phyloP scores from a whole-genome alignment of 2,888 invertebrate genomes.

The Drosophila buzzatii region DNA sequence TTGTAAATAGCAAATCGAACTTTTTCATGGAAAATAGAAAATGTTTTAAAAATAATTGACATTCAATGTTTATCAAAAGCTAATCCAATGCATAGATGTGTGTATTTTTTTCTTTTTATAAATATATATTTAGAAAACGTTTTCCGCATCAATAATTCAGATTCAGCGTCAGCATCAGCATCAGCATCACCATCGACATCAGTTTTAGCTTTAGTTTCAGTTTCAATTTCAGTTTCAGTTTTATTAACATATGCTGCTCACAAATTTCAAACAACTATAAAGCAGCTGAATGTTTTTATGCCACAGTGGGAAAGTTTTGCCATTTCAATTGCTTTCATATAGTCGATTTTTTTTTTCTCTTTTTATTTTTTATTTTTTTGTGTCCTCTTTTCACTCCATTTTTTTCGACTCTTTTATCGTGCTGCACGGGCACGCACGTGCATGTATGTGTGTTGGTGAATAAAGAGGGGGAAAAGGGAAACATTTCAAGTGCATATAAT shows the following conservation, averaged over 20 bases:
- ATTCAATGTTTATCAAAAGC: constrained; percentile 33
- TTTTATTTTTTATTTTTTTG: constrained; percentile 3
- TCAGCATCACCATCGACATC: not conserved
- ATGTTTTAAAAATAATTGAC: constrained; percentile 13
- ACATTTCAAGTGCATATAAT: constrained; percentile 67
- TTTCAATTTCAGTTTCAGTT: constrained; percentile 23
- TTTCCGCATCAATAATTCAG: constrained; percentile 47
- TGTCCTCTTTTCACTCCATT: constrained; percentile 21
- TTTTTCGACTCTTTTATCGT: constrained; percentile 1
- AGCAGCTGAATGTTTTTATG: constrained; percentile 47
- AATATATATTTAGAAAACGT: constrained; percentile 23
- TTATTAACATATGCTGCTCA: constrained; percentile 51
- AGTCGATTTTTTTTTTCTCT: constrained; percentile 2
- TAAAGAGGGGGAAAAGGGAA: constrained; percentile 12
- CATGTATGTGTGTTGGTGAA: not conserved
- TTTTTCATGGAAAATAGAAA: not conserved
- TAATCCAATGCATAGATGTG: constrained; percentile 33
- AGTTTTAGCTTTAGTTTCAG: constrained; percentile 26
- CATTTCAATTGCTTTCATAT: constrained; percentile 43
- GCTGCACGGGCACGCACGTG: not conserved
- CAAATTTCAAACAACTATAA: constrained; percentile 37
- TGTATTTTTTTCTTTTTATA: not conserved
- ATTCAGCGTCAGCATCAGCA: constrained; percentile 13
- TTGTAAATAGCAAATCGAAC: not conserved
- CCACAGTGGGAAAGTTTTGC: constrained; percentile 39